Base-by-base conservation (phyloP, 2,888 invertebrate genomes). In the Parnassius mnemosyne region DNA sequence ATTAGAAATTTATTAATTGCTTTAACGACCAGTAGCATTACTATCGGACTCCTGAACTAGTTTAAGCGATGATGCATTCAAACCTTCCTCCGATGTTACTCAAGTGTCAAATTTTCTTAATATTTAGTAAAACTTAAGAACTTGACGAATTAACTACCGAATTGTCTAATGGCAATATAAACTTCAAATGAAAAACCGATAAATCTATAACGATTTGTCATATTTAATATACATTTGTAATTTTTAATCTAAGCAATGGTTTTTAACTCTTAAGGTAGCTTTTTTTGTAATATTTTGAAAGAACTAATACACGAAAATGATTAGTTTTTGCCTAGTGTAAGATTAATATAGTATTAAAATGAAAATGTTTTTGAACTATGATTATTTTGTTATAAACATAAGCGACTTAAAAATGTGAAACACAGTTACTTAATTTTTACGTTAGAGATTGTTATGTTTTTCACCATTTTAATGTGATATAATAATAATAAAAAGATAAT, bases 381-480 rank as follows among this genome's bases (percentile, higher is more conserved):
- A 43, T 10, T 42, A 51, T 47, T 47, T 46, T 46, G 41, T 57
- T 42, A 25, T 52, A 53, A 10, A 52, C 42, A 20, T 57, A 53
- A 47, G 25, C 11, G 20, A 57, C 47, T 52, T 61, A 61, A 34
- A 43, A 51, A 44, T 16, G 47, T 50, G 50, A 55, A 43, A 57
- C 11, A 44, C 12, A 59, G 44, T 41, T 61, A 61, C 51, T 61
- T 56, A 46, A 46, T 11, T 51, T 12, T 50, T 50, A 12, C n/a
- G 25, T 25, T 49, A 49, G 43, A 20, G n/a, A 43, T 60, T 55
- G 60, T 55, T 60, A 56, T 11, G 34, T 61, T 64, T 63, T 60
- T 53, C 53, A 57, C 54, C 54, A 51, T 55, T 64, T 44, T 41
- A 64, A 60, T 62, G 66, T 66, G 62, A 64, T 64, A 62, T 60